Evolutionary conservation across 2,797 vertebrate species (phyloP).

Genomic region (Diglossa cyanea): DNA sequence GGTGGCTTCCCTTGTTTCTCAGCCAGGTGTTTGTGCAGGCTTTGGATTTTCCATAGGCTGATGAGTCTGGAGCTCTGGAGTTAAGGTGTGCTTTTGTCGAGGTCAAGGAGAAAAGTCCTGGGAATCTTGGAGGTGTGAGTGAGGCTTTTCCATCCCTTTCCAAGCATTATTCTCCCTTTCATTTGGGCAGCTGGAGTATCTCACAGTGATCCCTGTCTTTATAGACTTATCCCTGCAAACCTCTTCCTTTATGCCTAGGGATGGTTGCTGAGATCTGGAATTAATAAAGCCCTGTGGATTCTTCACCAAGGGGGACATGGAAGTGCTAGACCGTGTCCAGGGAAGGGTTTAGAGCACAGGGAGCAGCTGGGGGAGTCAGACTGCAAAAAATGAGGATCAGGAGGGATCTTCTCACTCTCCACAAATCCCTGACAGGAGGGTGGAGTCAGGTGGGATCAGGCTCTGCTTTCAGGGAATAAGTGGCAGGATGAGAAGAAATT

Average conservation of each 20-base stretch:
- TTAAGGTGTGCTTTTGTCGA: not conserved
- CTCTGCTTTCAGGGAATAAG: not conserved
- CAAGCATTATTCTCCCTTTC: not conserved
- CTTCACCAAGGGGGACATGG: not conserved
- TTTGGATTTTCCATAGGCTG: not conserved
- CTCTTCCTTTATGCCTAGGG: not conserved
- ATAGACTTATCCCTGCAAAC: not conserved
- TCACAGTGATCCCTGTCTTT: fast-evolving
- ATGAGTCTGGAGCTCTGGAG: not conserved
- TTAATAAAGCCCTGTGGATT: not conserved
- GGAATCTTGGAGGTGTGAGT: not conserved
- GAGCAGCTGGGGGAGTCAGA: not conserved
- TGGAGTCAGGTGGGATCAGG: not conserved
- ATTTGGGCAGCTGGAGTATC: not conserved
- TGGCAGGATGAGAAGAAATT: not conserved
- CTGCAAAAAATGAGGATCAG: not conserved
- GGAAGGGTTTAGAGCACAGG: not conserved
- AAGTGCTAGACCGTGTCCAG: fast-evolving
- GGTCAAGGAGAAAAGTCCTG: not conserved
- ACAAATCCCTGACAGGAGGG: not conserved
- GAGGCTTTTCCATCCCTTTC: not conserved
- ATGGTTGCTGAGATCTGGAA: not conserved
- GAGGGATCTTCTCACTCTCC: not conserved
- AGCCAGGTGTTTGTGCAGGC: not conserved
- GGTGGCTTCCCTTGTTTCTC: not conserved